Evolutionary conservation across 2,113 vertebrate genomes (phyloP), one percentile per base, ranked within the genome.

Genomic region (Ailuropoda melanoleuca): DNA sequence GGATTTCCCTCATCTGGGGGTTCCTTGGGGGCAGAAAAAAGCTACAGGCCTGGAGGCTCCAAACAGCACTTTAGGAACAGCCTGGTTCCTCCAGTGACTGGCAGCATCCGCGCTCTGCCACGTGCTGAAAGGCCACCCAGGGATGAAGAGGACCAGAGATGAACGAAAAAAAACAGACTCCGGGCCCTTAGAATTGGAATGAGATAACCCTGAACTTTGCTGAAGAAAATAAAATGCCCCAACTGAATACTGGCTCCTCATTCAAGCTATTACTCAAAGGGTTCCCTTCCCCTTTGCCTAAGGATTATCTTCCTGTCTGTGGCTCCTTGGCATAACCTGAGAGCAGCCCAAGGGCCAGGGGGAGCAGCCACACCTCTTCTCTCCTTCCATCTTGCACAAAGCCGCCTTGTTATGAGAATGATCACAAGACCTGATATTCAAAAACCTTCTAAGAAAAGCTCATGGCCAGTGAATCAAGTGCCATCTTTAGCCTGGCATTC

Each of bases 51-150:
- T 8, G 13, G 46, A 34, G 24, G 18, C 46, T 74, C 4, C 13
- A 6, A 24, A 68, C 8, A 26, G 1, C 12, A 37, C 68, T 55
- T 43, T 8, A 46, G 60, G 15, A 56, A 26, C 0, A 64, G 48
- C 39, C 26, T 14, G 8, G 2, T 6, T 39, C 60, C 83, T 62
- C 29, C 64, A 8, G 26, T 15, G 11, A 31, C 8, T 8, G 8
- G 62, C 56, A 24, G 37, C 56, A 3, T 14, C 8, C 48, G 80
- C 26, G 10, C 1, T 8, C 46, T 8, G 26, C 31, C 50, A 3
- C 46, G 4, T 4, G 58, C 68, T 8, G 13, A 4, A 37, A 1
- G 56, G 50, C 58, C 55, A 23, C 15, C 0, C 14, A 0, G 15
- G 24, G 58, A 24, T 1, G 1, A 14, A 34, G 48, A 18, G 2